phyloP scores from a whole-genome alignment of 2,113 vertebrate genomes.

The Notiomystis cincta region DNA sequence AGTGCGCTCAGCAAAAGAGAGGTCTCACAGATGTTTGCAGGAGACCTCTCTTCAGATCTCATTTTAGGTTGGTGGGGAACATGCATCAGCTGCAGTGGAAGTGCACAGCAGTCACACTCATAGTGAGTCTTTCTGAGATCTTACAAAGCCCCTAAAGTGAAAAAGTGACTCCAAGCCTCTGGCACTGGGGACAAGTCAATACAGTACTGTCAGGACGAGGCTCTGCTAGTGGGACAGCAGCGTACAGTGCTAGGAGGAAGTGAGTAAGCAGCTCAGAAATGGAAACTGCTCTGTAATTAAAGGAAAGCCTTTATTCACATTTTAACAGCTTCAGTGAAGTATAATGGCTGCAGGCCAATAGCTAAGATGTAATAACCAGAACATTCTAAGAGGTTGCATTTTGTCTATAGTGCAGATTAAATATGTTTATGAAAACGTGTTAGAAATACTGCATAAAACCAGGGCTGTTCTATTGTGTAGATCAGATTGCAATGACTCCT shows the following conservation, averaged over 20 bases:
- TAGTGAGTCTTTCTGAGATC: background rate
- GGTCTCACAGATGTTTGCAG: background rate
- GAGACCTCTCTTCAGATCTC: background rate
- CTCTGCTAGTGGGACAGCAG: background rate
- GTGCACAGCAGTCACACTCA: background rate
- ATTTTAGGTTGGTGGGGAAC: background rate
- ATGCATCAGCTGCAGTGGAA: background rate
- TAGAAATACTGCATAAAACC: background rate
- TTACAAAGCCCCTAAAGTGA: fast-evolving
- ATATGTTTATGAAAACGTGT: background rate
- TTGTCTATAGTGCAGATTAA: background rate
- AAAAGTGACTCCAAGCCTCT: background rate
- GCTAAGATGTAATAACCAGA: background rate
- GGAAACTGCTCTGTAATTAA: background rate
- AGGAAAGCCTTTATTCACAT: background rate
- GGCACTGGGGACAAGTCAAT: background rate
- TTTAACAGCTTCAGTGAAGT: background rate
- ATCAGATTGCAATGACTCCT: background rate
- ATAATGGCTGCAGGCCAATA: background rate
- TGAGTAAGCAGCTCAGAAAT: background rate
- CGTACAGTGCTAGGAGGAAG: background rate
- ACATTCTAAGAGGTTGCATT: background rate
- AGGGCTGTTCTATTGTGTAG: background rate
- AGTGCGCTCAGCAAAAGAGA: background rate
- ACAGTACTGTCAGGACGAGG: background rate